Evolutionary conservation across 2,113 vertebrate genomes (phyloP), one percentile per base, ranked within the genome.

Genomic region (Tetraodon nigroviridis): DNA sequence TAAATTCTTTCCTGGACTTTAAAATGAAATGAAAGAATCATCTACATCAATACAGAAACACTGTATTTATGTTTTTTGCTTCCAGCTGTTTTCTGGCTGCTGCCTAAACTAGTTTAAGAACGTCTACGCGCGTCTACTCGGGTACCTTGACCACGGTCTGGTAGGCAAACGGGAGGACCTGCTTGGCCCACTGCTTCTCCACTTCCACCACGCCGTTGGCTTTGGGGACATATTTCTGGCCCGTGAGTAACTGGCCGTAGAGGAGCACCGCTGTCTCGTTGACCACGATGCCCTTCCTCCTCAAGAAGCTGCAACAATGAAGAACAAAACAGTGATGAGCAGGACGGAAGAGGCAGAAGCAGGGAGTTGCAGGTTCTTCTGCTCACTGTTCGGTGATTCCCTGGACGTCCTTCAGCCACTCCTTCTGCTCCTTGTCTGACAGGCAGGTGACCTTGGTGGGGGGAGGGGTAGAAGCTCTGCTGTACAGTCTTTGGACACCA

Each of bases 161-260:
- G 84, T 89, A 90, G 79, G 94, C 92, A 73, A 95, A 97, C 51
- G 95, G 94, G 70, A 98, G 89, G 73, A 90, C 78, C 87, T 98
- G 96, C 84, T 95, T 98, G 72, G 94, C 90, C 96, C 96, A 99
- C 73, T 99, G 96, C 62, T 98, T 98, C 87, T 98, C 94, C 61
- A 99, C 87, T 77, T 87, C 90, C 67, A 98, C 95, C 21, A 91
- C 88, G 47, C 95, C 95, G n/a, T 86, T 92, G 58, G 92, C 91
- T 78, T 88, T 91, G 44, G 96, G 84, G 41, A 96, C 89, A 3
- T 96, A 99, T 61, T 92, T 96, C 62, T 87, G 91, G 41, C 96
- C 96, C 20, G 93, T 92, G 59, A 98, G 91, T 81, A 94, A 77
- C 76, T 98, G 95, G 61, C 90, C 92, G 50, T 97, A 95, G 3